Percentiles rank a stretch among this genome's conserved stretches.
These are phyloP conservation scores for Tetheella fluctuosa DNA, from an alignment of 2,888 invertebrate genomes.

Conservation along the genomic window DNA sequence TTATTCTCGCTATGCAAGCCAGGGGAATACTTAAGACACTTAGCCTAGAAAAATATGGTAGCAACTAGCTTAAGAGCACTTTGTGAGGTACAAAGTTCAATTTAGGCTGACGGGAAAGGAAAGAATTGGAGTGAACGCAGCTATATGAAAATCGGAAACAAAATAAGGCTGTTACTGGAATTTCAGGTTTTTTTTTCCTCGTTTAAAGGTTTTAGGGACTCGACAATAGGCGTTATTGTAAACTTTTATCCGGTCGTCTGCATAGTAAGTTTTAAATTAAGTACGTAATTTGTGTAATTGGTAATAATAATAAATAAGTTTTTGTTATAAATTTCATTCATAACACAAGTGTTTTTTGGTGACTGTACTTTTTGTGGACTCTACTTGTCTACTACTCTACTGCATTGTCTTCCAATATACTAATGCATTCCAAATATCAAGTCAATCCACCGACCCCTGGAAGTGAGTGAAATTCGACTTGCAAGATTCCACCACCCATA, in stretches of 20 bases:
- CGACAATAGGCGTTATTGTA: neutral
- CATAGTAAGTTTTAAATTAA: neutral
- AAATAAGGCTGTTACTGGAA: neutral
- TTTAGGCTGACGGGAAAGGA: constrained; percentile 11
- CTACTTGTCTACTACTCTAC: too few relatives aligned
- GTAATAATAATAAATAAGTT: neutral
- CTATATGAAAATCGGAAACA: constrained; percentile 9
- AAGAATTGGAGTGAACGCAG: constrained; percentile 11
- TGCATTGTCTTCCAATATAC: too few relatives aligned
- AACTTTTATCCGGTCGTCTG: neutral
- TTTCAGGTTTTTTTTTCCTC: neutral
- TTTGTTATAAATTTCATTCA: too few relatives aligned
- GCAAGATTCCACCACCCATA: too few relatives aligned
- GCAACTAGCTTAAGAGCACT: constrained; percentile 15
- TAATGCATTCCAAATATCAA: too few relatives aligned
- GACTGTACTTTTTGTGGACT: too few relatives aligned
- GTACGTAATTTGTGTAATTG: neutral
- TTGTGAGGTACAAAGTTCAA: constrained; percentile 10
- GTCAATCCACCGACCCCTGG: too few relatives aligned
- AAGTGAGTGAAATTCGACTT: too few relatives aligned
- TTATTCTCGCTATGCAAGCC: constrained; percentile 6
- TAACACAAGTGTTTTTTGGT: too few relatives aligned
- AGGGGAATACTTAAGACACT: constrained; percentile 14
- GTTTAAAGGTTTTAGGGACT: neutral
- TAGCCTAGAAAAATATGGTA: constrained; percentile 15